phyloP scores from a whole-genome alignment of 2,888 invertebrate species.

The Tachystola acroxantha region DNA sequence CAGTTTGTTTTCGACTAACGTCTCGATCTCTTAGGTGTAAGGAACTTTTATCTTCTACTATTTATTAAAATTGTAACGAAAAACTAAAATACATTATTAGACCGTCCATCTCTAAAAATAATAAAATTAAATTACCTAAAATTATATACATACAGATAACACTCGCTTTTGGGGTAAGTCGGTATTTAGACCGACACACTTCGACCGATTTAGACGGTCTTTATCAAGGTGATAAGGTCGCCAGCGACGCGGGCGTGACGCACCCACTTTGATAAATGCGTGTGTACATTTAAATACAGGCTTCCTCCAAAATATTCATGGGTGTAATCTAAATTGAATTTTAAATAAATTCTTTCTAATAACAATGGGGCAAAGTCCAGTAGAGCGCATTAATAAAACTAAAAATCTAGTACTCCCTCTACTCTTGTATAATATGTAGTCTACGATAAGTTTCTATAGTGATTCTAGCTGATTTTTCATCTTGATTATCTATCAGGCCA shows the following conservation, averaged over 20 bases:
- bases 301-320: no score
- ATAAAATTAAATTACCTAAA: no score
- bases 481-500: conserved; percentile 39
- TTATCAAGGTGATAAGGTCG: no score
- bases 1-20: conserved; percentile 1
- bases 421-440: conserved; percentile 67
- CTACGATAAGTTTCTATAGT: conserved; percentile 56
- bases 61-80: conserved; percentile 16
- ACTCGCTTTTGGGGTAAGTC: no score
- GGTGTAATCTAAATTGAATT: no score
- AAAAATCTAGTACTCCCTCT: conserved; percentile 44
- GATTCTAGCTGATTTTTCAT: conserved; percentile 58
- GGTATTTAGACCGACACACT: no score
- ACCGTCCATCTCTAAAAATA: conserved; percentile 55
- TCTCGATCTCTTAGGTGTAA: conserved; percentile 43
- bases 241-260: no score
- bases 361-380: conserved; percentile 40
- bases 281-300: no score
- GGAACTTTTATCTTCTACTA: conserved; percentile 28
- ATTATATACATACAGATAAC: no score
- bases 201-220: no score
- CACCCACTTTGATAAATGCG: no score
- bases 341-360: no score
- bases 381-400: conserved; percentile 48
- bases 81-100: conserved; percentile 25